Evolutionary conservation across 1,140 invertebrate species (phyloP).

Genomic region (Dinothrombium tinctorium): DNA sequence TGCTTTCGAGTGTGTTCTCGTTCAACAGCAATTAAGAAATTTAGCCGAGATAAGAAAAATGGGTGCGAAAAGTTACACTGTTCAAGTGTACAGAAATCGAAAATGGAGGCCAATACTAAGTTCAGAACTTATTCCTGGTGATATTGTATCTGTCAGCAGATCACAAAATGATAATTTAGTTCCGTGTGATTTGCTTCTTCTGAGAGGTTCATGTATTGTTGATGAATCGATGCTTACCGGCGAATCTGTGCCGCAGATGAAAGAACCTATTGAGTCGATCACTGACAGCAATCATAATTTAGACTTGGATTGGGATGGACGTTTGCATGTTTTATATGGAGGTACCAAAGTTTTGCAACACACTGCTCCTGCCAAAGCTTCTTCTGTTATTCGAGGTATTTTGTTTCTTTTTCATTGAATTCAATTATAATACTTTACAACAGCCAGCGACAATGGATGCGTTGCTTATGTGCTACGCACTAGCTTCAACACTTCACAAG

Average conservation of each 20-base stretch:
- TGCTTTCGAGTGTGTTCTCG: conserved; percentile 90
- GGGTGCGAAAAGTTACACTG: conserved; percentile 87
- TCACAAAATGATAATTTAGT: conserved; percentile 63
- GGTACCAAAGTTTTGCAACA: conserved; percentile 95
- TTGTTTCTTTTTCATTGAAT: neutral
- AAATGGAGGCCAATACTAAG: conserved; percentile 69
- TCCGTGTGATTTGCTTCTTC: conserved; percentile 83
- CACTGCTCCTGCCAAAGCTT: conserved; percentile 55
- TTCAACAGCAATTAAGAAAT: conserved; percentile 89
- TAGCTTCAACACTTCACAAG: conserved; percentile 88
- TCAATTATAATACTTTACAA: conserved; percentile 11
- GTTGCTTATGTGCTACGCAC: conserved; percentile 90
- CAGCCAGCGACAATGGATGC: conserved; percentile 84
- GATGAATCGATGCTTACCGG: conserved; percentile 95
- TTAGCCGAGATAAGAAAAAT: conserved; percentile 99
- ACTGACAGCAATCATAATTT: conserved; percentile 34
- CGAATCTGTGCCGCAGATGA: conserved; percentile 99
- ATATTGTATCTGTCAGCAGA: conserved; percentile 79
- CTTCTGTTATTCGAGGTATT: conserved; percentile 33
- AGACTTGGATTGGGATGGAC: conserved; percentile 66
- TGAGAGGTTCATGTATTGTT: conserved; percentile 82
- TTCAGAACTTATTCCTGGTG: conserved; percentile 76
- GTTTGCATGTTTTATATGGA: conserved; percentile 80
- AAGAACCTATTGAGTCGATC: conserved; percentile 69
- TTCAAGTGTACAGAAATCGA: conserved; percentile 72